Conservation (phyloP, 2,113 vertebrate species). For the Mustelus asterias region DNA sequence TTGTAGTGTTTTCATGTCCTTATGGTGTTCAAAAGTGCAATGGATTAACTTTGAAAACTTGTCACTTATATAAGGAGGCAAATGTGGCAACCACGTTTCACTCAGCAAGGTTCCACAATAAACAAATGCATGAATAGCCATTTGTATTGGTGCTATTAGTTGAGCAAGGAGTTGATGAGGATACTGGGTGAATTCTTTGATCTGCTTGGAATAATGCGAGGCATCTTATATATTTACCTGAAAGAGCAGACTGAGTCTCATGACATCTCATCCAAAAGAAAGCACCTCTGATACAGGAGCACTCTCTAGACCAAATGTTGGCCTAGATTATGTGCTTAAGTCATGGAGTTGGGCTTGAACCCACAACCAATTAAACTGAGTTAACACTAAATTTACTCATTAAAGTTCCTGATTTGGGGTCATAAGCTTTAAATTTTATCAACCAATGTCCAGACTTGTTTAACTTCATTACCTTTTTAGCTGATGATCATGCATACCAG, state of each 20-base stretch:
- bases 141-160: not conserved
- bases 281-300: not conserved
- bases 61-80: not conserved
- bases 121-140: not conserved
- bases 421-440: no score
- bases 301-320: not conserved
- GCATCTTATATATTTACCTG: not conserved
- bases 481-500: no score
- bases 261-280: not conserved
- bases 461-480: no score
- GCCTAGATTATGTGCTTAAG: not conserved
- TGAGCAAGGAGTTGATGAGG: not conserved
- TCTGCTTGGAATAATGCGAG: not conserved
- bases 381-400: no score
- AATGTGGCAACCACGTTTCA: not conserved
- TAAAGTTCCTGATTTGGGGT: no score
- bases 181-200: not conserved
- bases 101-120: not conserved
- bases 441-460: no score
- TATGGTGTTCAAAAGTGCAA: not conserved
- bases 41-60: not conserved
- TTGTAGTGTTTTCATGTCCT: not conserved
- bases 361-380: no score
- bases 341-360: not conserved
- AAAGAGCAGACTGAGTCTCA: not conserved